Evolutionary conservation across 2,113 vertebrate species (phyloP).

Genomic region (Platycercus adscitus): DNA sequence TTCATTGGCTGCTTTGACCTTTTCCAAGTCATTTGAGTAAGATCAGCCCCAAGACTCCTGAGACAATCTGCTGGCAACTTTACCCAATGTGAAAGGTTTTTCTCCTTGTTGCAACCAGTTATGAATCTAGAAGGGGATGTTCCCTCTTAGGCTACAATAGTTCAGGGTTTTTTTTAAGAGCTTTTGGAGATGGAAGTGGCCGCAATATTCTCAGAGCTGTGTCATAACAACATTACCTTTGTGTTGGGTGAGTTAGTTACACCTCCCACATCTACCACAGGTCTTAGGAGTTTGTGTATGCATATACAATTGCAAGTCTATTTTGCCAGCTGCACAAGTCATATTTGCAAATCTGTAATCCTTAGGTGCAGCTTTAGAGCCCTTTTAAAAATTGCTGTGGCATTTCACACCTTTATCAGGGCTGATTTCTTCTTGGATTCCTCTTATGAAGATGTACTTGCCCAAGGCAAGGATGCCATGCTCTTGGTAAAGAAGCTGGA

Average conservation of each 20-base stretch:
- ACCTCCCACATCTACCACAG: background rate
- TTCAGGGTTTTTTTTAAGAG: background rate
- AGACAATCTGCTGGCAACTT: background rate
- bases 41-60: background rate
- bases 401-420: background rate
- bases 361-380: background rate
- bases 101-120: background rate
- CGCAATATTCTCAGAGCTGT: background rate
- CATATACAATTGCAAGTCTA: background rate
- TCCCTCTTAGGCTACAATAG: accelerated
- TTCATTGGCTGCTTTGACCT: background rate
- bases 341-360: background rate
- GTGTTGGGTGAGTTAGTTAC: background rate
- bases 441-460: background rate
- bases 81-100: background rate
- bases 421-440: background rate
- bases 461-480: background rate
- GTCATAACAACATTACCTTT: background rate
- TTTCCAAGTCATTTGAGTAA: background rate
- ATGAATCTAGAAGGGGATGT: background rate
- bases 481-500: background rate
- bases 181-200: background rate
- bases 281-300: background rate
- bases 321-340: background rate
- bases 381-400: background rate